Percentiles rank a stretch among this genome's conserved stretches.
phyloP scores from a whole-genome alignment of 2,888 invertebrate species.

The Chalcis sispes region DNA sequence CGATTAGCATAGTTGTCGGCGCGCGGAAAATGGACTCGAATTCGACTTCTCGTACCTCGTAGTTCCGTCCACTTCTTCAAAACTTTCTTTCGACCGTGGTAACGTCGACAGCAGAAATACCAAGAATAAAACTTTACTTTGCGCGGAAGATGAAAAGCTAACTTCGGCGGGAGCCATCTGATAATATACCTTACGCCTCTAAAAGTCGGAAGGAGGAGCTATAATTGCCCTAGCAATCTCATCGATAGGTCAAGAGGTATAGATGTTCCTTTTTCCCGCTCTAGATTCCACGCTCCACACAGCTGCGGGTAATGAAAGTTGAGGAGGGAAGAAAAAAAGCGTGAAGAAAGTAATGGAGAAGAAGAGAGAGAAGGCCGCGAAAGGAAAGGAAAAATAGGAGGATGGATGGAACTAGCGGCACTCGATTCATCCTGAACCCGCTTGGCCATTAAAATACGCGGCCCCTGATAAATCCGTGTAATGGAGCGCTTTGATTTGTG shows the following conservation, averaged over 20 bases:
- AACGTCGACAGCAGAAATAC: background rate
- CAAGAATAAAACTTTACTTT: conserved; percentile 59
- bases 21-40: conserved; percentile 11
- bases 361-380: background rate
- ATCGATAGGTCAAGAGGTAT: conserved; percentile 58
- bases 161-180: conserved; percentile 64
- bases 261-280: too few relatives aligned
- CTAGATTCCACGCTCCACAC: background rate
- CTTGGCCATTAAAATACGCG: conserved; percentile 3
- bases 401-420: background rate
- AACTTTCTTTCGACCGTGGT: conserved; percentile 18
- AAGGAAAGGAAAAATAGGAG: background rate
- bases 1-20: conserved; percentile 39
- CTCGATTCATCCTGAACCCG: conserved; percentile 31
- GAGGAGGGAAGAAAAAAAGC: conserved; percentile 20
- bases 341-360: too few relatives aligned
- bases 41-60: background rate
- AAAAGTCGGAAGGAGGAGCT: conserved; percentile 56
- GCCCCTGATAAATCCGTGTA: conserved; percentile 33
- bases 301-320: conserved; percentile 40
- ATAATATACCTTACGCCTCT: conserved; percentile 62
- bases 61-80: conserved; percentile 5
- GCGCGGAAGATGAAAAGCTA: conserved; percentile 66
- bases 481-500: conserved; percentile 51
- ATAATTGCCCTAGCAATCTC: conserved; percentile 65